Evolutionary conservation across 1,140 invertebrate species (phyloP), one percentile per base, ranked within the genome.

Genomic region (Drosophila biarmipes): DNA sequence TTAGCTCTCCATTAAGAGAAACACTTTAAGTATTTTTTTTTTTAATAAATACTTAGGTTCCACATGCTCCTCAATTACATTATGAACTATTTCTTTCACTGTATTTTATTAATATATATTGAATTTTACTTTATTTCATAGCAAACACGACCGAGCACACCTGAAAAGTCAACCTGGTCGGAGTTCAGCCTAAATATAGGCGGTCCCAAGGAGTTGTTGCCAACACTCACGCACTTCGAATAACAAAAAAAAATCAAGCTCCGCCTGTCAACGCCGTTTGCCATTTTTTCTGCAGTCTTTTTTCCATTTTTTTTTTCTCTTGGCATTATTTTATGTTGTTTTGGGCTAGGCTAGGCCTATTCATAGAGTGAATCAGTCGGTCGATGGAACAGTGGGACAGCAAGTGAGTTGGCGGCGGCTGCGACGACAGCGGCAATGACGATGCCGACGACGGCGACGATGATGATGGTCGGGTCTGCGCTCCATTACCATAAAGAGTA

Each of bases 401-500:
- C 58, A 53, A 45, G 72, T 75, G 52, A 48, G 55, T 48, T 51
- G 38, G 42, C 38, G 14, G 34, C 49, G 24, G 12, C 58, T 21
- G 62, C 56, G 17, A 24, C 43, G 52, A 35, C 42, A 40, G 57
- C 38, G n/a, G 27, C 34, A 8, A 19, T 7, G 17, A 12, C 10
- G 17, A 12, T 4, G n/a, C n/a, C 6, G 38, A 40, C 6, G 40
- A 11, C 15, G 53, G 35, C 35, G 55, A 31, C 6, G 52, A 66
- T 38, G 63, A 64, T 45, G 66, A 31, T 61, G 46, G 46, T 38
- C 37, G 48, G 43, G 58, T 54, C 67, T 56, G 48, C 19, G 71
- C 62, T 82, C 79, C 78, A 73, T 81, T 81, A 82, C 73, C 56
- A 73, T 73, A 54, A 19, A 63, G 63, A 52, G 57, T 40, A 66